These are phyloP conservation scores for Arctia plantaginis DNA, from an alignment of 2,888 invertebrate genomes.

Conservation along the genomic window DNA sequence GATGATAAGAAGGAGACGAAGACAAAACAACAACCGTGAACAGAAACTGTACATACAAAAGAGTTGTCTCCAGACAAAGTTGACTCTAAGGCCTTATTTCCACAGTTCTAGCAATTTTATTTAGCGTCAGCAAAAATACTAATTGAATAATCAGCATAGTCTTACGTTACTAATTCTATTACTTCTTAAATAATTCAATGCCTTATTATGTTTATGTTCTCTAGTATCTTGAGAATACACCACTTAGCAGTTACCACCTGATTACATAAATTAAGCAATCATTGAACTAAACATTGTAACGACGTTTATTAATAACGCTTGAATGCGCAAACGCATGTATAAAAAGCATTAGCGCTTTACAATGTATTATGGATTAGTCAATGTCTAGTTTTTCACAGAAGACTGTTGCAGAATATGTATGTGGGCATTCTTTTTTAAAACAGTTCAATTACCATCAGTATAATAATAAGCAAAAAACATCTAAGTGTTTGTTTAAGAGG, in stretches of 20 bases:
- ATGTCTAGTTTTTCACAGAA: not conserved
- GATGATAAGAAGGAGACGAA: not conserved
- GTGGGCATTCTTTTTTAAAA: not conserved
- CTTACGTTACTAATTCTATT: not conserved
- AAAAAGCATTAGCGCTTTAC: not conserved
- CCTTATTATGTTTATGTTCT: not conserved
- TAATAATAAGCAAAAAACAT: not conserved
- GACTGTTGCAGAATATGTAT: not conserved
- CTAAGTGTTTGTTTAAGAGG: not conserved
- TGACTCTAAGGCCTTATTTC: not conserved
- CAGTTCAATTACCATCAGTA: not conserved
- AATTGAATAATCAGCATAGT: not conserved
- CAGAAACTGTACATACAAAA: not conserved
- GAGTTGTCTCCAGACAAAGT: not conserved
- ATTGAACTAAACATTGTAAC: not conserved
- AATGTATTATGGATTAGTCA: not conserved
- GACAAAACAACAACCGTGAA: not conserved
- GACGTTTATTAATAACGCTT: constrained; percentile 1
- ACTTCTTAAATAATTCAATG: not conserved
- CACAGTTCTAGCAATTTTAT: not conserved
- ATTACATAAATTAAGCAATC: not conserved
- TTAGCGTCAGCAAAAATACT: not conserved
- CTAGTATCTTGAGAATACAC: not conserved
- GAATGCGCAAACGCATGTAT: not conserved
- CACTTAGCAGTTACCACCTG: not conserved